Percentiles rank a stretch among this genome's conserved stretches.
phyloP scores from a whole-genome alignment of 2,113 vertebrate species.

The Oryzias curvinotus region DNA sequence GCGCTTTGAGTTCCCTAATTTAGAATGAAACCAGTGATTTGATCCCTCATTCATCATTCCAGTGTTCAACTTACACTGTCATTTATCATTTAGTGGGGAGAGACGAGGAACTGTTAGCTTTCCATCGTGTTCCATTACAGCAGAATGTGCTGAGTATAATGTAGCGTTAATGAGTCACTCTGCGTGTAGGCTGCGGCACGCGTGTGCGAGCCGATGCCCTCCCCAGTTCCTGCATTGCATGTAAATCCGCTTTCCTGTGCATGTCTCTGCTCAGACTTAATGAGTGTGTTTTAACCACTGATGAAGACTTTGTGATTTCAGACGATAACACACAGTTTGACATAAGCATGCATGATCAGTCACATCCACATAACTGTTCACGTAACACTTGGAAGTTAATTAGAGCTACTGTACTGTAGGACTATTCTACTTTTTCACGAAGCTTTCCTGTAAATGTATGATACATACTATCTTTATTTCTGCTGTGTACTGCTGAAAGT shows the following conservation, averaged over 20 bases:
- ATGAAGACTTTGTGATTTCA: constrained; percentile 44
- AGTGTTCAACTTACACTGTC: constrained; percentile 35
- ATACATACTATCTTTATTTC: not conserved
- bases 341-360: constrained; percentile 49
- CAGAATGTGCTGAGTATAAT: constrained; percentile 46
- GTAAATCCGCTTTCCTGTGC: not conserved
- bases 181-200: not conserved
- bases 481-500: no score
- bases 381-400: constrained; percentile 11
- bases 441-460: not conserved
- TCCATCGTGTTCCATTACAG: constrained; percentile 49
- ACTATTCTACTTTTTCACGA: no score
- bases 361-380: constrained; percentile 42
- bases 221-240: constrained; percentile 4
- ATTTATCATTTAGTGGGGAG: constrained; percentile 54
- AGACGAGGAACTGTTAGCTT: constrained; percentile 44
- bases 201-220: not conserved
- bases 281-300: constrained; percentile 38
- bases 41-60: constrained; percentile 44
- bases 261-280: constrained; percentile 15
- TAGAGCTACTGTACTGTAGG: no score
- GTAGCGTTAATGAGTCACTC: constrained; percentile 42
- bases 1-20: no score
- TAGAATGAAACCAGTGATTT: not conserved
- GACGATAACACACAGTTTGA: constrained; percentile 47